Evolutionary conservation across 2,797 vertebrate genomes (phyloP), one percentile per base, ranked within the genome.

Genomic region (Oryzias sinensis): DNA sequence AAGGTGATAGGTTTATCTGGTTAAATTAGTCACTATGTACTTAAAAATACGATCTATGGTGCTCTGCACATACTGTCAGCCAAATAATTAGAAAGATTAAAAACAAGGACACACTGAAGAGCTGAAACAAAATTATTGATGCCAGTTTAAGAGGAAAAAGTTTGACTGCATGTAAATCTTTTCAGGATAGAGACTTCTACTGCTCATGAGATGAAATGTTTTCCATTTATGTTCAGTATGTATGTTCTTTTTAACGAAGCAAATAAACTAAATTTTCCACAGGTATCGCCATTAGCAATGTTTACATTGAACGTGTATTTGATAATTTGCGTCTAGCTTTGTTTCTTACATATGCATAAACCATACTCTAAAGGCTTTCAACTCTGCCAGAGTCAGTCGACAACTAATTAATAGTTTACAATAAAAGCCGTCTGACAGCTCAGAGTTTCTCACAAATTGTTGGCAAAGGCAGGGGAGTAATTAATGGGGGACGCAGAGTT

Each of bases 391-490:
- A 80, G 72, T 84, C 80, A 89, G 84, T 87, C 79, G 8, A 90
- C 82, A 64, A 80, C 85, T 81, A 93, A 92, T 90, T 82, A 90
- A 93, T 92, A 89, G 84, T 91, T 91, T 91, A 80, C 77, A 80
- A 82, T 90, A 85, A 84, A 87, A 81, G 68, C 85, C 65, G 77
- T 87, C 65, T 78, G 81, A 79, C 79, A 82, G 81, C 70, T 76
- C 85, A 77, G 85, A 80, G 70, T 80, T 91, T 80, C 71, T 72
- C 87, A 67, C 77, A 91, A 89, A 82, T 80, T 76, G 88, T 87
- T 92, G 49, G 56, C 76, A 70, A 37, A 74, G 71, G 78, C 68
- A 62, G 81, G 84, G 72, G 83, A 87, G 80, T 89, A 87, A 87
- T 91, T 90, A 89, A 87, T 90, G 81, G 74, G 82, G 76, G 89